Percentiles rank a stretch among this genome's conserved stretches.
phyloP scores from a whole-genome alignment of 2,888 invertebrate genomes.

The Acanthococcus lagerstroemiae region DNA sequence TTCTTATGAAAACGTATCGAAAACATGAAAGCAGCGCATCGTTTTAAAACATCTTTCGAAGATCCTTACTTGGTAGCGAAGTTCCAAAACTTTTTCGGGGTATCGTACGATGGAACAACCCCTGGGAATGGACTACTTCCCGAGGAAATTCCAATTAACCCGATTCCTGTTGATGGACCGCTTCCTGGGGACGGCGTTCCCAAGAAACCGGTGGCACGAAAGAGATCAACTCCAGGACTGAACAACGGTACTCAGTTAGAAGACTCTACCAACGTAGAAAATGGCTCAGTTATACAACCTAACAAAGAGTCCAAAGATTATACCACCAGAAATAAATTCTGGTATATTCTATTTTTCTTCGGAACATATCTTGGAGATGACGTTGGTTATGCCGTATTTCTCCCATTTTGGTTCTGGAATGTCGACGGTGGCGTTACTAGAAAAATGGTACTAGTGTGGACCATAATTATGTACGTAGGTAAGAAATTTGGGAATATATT shows the following conservation, averaged over 20 bases:
- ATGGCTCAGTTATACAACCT: too few species aligned
- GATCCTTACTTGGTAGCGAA: conserved; percentile 64
- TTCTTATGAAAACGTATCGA: too few species aligned
- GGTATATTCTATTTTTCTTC: conserved; percentile 74
- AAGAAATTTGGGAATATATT: conserved; percentile 48
- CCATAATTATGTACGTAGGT: conserved; percentile 75
- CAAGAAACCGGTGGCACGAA: conserved; percentile 2
- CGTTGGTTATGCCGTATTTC: conserved; percentile 80
- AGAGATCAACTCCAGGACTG: conserved; percentile 43
- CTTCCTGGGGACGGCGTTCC: too few species aligned
- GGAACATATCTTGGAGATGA: conserved; percentile 85
- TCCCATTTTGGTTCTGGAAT: conserved; percentile 92
- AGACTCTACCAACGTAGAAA: neutral
- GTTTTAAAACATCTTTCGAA: conserved; percentile 51
- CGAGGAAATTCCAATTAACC: neutral
- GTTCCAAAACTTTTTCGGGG: conserved; percentile 70
- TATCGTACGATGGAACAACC: conserved; percentile 43
- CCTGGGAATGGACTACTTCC: neutral
- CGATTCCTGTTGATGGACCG: too few species aligned
- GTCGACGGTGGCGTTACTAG: conserved; percentile 77
- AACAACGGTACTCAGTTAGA: neutral
- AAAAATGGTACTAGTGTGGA: conserved; percentile 71
- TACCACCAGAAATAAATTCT: conserved; percentile 57
- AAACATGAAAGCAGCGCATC: too few species aligned
- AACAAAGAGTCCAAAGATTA: conserved; percentile 1